Base-by-base conservation (phyloP, 2,113 vertebrate genomes). In the Leiothrix lutea region DNA sequence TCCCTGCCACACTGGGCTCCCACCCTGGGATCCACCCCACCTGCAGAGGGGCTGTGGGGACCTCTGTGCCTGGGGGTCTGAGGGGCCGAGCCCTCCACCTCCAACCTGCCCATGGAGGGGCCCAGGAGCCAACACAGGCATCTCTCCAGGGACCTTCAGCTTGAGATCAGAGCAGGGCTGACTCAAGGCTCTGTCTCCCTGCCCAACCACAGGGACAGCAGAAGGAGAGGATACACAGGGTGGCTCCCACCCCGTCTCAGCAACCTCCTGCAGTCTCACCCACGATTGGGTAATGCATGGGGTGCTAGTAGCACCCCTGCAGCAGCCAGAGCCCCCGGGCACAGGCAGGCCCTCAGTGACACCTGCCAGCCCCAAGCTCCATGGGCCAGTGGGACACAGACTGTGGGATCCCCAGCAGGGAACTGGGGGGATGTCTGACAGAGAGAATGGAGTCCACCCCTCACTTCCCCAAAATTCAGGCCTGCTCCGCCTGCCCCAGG, bases 321-420 rank as follows among this genome's bases (percentile, higher is more conserved):
- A 69, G 36, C 48, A 71, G 61, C 24, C 70, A 87, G 70, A 94
- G 92, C 20, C 8, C 14, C 35, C 2, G 0, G 8, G 14, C 6
- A 4, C 36, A 53, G 47, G 33, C 36, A 70, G 56, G 14, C 56
- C 26, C 54, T 21, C 40, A 36, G 70, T 0, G 4, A 72, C 18
- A 13, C 60, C n/a, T 21, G 53, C 48, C 54, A 80, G 60, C 48
- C 14, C 45, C 56, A 69, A 53, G 25, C 29, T 40, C 53, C 48
- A 17, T 0, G 0, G 57, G 38, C 35, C 66, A 67, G 60, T 0
- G 2, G 64, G 44, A 90, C 51, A 50, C 0, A 0, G 42, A 47
- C 50, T 36, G 38, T 5, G 8, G 62, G 54, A 88, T 53, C 57
- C 53, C 47, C 0, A 0, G 35, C 1, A 6, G 14, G 62, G 36